These are phyloP conservation scores for Calyptomena viridis DNA, from an alignment of 2,113 vertebrate species.

Conservation along the genomic window DNA sequence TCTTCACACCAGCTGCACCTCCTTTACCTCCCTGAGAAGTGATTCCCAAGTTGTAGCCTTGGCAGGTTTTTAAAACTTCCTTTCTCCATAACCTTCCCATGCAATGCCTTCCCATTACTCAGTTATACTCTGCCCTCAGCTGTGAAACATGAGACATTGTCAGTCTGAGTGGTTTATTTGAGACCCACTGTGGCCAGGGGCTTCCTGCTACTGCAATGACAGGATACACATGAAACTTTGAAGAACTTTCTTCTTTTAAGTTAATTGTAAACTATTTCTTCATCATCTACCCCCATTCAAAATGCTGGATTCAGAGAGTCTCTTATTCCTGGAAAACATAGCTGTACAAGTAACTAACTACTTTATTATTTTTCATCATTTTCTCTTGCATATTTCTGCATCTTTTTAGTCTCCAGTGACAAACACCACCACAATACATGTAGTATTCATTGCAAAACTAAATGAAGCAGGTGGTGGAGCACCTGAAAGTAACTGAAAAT, in stretches of 20 bases:
- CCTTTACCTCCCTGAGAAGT: not conserved
- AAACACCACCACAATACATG: constrained; percentile 1
- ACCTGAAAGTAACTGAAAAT: constrained; percentile 79
- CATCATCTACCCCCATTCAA: not conserved
- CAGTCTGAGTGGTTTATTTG: not conserved
- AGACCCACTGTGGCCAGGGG: not conserved
- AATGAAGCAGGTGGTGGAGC: constrained; percentile 70
- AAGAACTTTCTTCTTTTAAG: not conserved
- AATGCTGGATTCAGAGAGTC: not conserved
- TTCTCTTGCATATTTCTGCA: constrained; percentile 35
- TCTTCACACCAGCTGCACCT: not conserved
- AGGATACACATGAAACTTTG: not conserved
- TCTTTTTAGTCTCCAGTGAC: constrained; percentile 24
- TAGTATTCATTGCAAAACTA: constrained; percentile 69
- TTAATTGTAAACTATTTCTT: not conserved
- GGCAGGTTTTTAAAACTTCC: not conserved
- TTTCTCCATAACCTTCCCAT: not conserved
- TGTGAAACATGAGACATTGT: not conserved
- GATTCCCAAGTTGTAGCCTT: not conserved
- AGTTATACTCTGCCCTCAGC: not conserved
- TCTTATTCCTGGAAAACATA: not conserved
- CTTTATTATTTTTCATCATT: constrained; percentile 50
- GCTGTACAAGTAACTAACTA: not conserved
- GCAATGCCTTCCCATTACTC: not conserved
- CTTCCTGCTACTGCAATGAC: not conserved